Percentiles rank a stretch among this genome's conserved stretches.
Evolutionary conservation across 2,113 vertebrate genomes (phyloP).

Genomic region (Sturnus vulgaris): DNA sequence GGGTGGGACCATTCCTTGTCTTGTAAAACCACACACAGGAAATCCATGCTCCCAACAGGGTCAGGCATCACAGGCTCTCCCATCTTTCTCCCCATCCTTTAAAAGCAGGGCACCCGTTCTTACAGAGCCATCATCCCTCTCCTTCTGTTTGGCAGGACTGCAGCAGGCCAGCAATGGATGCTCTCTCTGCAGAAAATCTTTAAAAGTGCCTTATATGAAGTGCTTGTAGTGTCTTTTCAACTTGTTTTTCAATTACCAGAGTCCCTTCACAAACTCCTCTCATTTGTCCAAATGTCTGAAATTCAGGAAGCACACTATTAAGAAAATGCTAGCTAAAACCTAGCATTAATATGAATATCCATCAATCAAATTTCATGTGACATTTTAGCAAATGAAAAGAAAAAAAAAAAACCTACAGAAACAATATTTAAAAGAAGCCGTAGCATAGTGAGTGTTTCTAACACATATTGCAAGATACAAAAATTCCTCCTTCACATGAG

Average conservation of each 20-base stretch:
- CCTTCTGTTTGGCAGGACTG: background rate
- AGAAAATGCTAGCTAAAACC: background rate
- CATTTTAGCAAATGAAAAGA: background rate
- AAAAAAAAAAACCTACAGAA: accelerated
- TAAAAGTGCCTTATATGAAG: background rate
- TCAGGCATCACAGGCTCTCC: background rate
- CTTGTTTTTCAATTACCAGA: background rate
- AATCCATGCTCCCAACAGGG: accelerated
- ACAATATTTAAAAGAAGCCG: background rate
- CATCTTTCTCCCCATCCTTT: no score
- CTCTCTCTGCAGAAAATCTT: background rate
- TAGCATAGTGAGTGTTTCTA: background rate
- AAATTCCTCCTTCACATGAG: background rate
- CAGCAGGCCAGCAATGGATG: background rate
- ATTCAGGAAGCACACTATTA: background rate
- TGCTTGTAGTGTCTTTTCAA: background rate
- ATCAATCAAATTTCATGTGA: background rate
- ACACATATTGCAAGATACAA: background rate
- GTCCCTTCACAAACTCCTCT: background rate
- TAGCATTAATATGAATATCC: background rate
- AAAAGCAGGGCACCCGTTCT: background rate
- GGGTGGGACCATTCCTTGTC: accelerated
- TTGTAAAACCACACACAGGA: accelerated
- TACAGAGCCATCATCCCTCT: background rate
- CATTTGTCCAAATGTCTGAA: background rate